Conservation (phyloP, 2,888 invertebrate species). For the Scaptomyza flava region DNA sequence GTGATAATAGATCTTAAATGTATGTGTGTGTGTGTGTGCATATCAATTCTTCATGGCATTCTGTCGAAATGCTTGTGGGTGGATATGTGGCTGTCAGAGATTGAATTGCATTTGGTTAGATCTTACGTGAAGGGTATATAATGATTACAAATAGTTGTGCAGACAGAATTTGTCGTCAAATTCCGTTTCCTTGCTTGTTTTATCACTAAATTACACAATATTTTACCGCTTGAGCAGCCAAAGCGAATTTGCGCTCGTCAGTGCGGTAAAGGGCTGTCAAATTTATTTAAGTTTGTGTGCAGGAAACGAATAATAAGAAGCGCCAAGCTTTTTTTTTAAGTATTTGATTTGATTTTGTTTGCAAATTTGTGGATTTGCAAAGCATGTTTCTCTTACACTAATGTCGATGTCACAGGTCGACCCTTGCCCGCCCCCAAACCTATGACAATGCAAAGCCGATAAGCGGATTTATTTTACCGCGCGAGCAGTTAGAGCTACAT, state of each 20-base stretch:
- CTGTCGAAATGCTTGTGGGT: conserved; percentile 54
- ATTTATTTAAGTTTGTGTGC: neutral
- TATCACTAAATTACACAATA: conserved; percentile 2
- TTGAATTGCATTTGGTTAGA: conserved; percentile 56
- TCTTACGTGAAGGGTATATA: conserved; percentile 44
- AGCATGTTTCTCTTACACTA: conserved; percentile 4
- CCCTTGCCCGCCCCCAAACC: neutral
- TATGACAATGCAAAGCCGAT: conserved; percentile 59
- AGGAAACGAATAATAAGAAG: neutral
- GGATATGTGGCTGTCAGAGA: conserved; percentile 51
- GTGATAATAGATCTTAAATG: neutral
- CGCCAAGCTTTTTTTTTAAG: neutral
- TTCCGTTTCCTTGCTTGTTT: conserved; percentile 48
- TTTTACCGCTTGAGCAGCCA: neutral
- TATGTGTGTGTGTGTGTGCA: neutral
- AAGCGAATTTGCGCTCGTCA: too few species aligned
- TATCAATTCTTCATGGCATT: conserved; percentile 40
- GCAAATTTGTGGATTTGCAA: too few species aligned
- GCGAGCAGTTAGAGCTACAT: conserved; percentile 23
- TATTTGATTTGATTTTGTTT: neutral
- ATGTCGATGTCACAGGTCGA: conserved; percentile 35
- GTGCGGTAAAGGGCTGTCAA: neutral
- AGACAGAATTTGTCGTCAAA: conserved; percentile 40
- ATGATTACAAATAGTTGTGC: conserved; percentile 61
- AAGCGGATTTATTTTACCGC: conserved; percentile 74